Conservation (phyloP, 2,888 invertebrate species). For the Hyposoter dolosus region DNA sequence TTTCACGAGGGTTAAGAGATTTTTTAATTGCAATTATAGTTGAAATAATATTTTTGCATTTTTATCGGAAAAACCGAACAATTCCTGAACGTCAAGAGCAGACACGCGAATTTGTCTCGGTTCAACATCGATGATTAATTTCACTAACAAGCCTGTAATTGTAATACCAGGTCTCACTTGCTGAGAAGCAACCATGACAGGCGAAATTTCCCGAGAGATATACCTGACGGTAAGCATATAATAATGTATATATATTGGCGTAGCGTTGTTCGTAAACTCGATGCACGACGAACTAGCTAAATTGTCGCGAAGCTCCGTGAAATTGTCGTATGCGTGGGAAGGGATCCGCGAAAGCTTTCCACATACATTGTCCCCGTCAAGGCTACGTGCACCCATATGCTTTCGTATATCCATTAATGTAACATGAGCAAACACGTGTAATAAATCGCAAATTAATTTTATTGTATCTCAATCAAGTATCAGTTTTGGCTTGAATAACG, state of each 20-base stretch:
- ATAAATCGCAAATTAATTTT: not conserved
- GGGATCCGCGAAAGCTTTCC: conserved; percentile 1
- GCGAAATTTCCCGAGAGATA: conserved; percentile 65
- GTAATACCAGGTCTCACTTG: conserved; percentile 49
- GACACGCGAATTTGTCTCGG: conserved; percentile 14
- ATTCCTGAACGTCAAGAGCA: conserved; percentile 20
- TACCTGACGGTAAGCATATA: conserved; percentile 20
- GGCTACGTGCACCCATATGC: not conserved
- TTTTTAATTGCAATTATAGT: not conserved
- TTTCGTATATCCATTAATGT: not conserved
- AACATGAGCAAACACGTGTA: not conserved
- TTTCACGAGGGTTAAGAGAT: not conserved
- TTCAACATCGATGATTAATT: conserved; percentile 54
- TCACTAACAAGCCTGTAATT: conserved; percentile 65
- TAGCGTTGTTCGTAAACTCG: conserved; percentile 10
- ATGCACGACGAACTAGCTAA: conserved; percentile 55
- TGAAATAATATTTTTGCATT: not conserved
- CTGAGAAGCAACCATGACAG: conserved; percentile 53
- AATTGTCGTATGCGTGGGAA: conserved; percentile 42
- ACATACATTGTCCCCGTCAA: not conserved
- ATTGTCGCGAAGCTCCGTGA: conserved; percentile 52
- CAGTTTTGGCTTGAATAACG: not conserved
- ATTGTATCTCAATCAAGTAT: not conserved
- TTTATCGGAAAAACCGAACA: not conserved
- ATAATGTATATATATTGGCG: conserved; percentile 22